Evolutionary conservation across 2,113 vertebrate species (phyloP).

Genomic region (Lipophrys pholis): DNA sequence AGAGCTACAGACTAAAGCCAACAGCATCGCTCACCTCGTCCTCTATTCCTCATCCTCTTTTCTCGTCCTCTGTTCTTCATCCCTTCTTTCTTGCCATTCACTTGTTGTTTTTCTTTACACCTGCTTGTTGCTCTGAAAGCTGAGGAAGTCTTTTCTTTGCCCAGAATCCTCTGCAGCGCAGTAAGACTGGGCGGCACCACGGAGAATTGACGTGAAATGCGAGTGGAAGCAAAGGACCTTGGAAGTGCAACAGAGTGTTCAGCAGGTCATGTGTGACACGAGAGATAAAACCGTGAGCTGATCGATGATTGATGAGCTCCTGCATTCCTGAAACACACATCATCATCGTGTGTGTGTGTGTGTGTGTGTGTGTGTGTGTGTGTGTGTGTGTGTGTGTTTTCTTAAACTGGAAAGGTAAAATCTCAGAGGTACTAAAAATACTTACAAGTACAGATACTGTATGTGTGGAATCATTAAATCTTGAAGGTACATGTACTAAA

Average conservation of each 20-base stretch:
- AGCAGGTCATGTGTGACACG: constrained; percentile 47
- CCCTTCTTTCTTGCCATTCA: constrained; percentile 22
- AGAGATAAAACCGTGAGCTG: constrained; percentile 55
- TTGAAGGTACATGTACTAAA: no score
- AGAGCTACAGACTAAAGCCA: constrained; percentile 58
- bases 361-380: neutral
- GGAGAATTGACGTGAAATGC: constrained; percentile 54
- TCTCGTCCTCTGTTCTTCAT: constrained; percentile 6
- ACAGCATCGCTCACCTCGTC: constrained; percentile 46
- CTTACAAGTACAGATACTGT: no score
- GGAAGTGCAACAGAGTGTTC: constrained; percentile 33
- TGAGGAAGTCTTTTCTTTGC: constrained; percentile 11
- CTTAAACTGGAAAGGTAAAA: no score
- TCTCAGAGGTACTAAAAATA: no score
- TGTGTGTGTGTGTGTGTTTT: no score
- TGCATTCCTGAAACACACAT: constrained; percentile 21
- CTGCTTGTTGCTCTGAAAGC: constrained; percentile 60
- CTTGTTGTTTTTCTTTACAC: constrained; percentile 75
- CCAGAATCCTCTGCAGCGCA: constrained; percentile 42
- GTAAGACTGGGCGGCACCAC: constrained; percentile 53
- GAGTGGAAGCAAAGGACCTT: constrained; percentile 49
- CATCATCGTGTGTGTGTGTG: neutral
- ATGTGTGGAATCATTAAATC: no score
- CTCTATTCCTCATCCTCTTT: constrained; percentile 31
- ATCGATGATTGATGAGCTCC: constrained; percentile 64